A percentile compares a stretch with the other conserved stretches of the same genome.
Evolutionary conservation across 2,797 vertebrate species (phyloP).

Genomic region (Pantherophis vulpinus): DNA sequence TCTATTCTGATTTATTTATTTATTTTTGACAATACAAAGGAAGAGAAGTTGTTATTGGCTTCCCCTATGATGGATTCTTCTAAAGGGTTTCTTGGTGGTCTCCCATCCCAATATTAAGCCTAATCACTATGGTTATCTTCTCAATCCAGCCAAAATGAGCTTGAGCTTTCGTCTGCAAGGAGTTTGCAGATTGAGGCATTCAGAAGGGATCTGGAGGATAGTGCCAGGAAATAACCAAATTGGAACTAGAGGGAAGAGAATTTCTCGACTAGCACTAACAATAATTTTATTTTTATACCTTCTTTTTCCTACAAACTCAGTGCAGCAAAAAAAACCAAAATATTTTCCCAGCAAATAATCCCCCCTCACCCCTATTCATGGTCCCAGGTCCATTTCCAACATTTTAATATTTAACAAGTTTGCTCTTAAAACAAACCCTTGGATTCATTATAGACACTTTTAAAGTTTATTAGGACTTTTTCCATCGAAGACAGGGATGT

Average conservation of each 20-base stretch:
- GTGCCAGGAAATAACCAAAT: neutral
- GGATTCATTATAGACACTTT: neutral
- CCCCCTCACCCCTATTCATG: neutral
- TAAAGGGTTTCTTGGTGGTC: neutral
- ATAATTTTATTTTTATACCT: neutral
- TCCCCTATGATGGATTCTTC: neutral
- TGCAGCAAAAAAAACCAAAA: neutral
- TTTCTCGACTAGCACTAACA: neutral
- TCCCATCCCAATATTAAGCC: neutral
- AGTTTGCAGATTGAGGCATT: neutral
- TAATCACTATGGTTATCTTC: neutral
- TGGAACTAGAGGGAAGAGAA: neutral
- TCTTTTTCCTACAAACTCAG: neutral
- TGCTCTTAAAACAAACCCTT: neutral
- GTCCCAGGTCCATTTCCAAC: neutral
- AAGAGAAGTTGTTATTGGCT: neutral
- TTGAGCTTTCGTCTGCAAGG: neutral
- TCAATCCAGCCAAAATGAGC: neutral
- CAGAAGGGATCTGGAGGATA: neutral
- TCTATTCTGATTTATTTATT: too few species aligned
- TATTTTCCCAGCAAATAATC: neutral
- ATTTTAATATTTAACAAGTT: neutral
- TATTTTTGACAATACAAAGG: neutral
- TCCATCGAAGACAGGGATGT: neutral
- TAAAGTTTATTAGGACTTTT: neutral